Conservation (phyloP, 2,797 vertebrate genomes). For the Neomorphus geoffroyi region DNA sequence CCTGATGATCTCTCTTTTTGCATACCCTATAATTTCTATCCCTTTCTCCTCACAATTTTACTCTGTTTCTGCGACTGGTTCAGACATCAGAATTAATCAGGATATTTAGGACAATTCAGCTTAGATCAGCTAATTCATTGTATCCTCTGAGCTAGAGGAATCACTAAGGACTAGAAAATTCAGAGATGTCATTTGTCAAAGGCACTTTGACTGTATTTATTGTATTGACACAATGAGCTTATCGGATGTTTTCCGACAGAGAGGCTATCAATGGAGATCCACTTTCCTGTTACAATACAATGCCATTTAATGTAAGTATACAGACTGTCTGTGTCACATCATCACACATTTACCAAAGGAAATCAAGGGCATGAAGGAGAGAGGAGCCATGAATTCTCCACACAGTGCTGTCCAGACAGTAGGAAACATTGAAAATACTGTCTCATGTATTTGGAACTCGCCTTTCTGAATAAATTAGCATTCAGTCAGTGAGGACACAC, state of each 20-base stretch:
- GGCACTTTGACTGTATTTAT: not conserved
- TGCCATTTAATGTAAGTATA: not conserved
- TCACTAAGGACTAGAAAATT: conserved; percentile 1
- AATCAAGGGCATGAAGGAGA: conserved; percentile 8
- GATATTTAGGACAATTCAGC: conserved; percentile 30
- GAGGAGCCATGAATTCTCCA: not conserved
- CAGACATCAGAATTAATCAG: conserved; percentile 35
- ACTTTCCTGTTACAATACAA: not conserved
- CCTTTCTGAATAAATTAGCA: conserved; percentile 58
- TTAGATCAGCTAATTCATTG: conserved; percentile 39
- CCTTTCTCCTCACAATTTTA: not conserved
- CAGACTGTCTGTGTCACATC: not conserved
- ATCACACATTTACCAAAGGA: not conserved
- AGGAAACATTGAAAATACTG: conserved; percentile 54
- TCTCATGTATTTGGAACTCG: conserved; percentile 27
- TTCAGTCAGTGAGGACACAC: conserved; percentile 40
- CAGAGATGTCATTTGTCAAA: conserved; percentile 24
- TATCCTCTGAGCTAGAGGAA: not conserved
- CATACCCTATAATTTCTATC: conserved; percentile 20
- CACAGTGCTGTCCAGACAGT: conserved; percentile 33
- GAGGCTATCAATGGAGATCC: not conserved
- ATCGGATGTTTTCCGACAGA: not conserved
- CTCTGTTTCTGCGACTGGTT: not conserved
- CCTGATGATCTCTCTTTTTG: not conserved
- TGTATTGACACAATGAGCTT: conserved; percentile 11